Evolutionary conservation across 2,113 vertebrate genomes (phyloP).

Genomic region (Microcebus ravelobensis): DNA sequence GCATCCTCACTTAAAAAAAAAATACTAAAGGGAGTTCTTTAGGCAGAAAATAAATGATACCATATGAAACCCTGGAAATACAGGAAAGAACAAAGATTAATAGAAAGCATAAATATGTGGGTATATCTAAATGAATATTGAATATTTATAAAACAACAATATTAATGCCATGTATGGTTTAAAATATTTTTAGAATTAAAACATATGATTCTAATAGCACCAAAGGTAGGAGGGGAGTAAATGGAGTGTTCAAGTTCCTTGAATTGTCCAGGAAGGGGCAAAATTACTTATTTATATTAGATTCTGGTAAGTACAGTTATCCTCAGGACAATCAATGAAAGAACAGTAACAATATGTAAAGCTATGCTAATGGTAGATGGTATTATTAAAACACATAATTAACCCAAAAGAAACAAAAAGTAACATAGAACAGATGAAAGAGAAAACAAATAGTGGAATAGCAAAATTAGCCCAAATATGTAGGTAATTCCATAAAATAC

Average conservation of each 20-base stretch:
- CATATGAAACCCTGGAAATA: neutral
- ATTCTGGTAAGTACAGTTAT: no score
- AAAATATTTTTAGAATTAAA: neutral
- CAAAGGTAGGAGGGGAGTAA: neutral
- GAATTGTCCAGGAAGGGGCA: neutral
- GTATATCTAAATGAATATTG: neutral
- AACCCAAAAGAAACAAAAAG: neutral
- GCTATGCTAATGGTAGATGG: neutral
- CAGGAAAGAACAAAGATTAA: neutral
- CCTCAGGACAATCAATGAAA: neutral
- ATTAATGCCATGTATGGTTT: neutral
- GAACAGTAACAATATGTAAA: neutral
- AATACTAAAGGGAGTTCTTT: neutral
- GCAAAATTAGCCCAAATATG: conserved; percentile 13
- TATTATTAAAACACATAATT: neutral
- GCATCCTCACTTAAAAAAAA: neutral
- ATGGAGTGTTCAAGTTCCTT: neutral
- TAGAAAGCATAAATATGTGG: neutral
- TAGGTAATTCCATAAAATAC: neutral
- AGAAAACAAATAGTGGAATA: neutral
- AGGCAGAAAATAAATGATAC: neutral
- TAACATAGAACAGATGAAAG: neutral
- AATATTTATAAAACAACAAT: neutral
- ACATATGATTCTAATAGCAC: neutral
- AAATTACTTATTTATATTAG: neutral